phyloP scores from a whole-genome alignment of 2,797 vertebrate species.

The Buphagus erythrorhynchus region DNA sequence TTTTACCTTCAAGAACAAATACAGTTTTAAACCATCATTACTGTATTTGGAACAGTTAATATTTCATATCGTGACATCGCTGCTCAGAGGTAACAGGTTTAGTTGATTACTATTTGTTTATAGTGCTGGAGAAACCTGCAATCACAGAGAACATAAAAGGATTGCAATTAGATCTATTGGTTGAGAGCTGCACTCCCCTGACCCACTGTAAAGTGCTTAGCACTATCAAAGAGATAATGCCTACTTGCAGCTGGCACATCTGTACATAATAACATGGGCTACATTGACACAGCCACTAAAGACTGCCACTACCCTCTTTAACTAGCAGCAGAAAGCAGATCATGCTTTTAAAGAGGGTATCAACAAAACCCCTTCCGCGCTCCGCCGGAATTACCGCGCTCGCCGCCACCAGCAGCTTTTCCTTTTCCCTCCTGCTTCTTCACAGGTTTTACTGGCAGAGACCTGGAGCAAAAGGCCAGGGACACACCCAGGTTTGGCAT shows the following conservation, averaged over 20 bases:
- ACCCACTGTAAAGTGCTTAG: slow-evolving; percentile 87
- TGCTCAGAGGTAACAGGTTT: slow-evolving; percentile 87
- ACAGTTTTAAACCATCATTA: slow-evolving; percentile 81
- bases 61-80: slow-evolving; percentile 83
- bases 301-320: slow-evolving; percentile 77
- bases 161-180: slow-evolving; percentile 92
- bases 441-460: slow-evolving; percentile 6
- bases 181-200: slow-evolving; percentile 86
- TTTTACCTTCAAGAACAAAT: slow-evolving; percentile 81
- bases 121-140: slow-evolving; percentile 91
- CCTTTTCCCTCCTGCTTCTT: neutral
- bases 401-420: neutral
- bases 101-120: slow-evolving; percentile 89
- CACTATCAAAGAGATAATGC: slow-evolving; percentile 86
- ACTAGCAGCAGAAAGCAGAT: slow-evolving; percentile 80
- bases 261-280: slow-evolving; percentile 81
- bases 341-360: slow-evolving; percentile 76
- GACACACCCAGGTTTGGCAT: neutral
- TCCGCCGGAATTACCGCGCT: slow-evolving; percentile 45
- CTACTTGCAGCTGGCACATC: slow-evolving; percentile 82
- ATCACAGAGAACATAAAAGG: slow-evolving; percentile 89
- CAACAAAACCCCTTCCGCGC: slow-evolving; percentile 62
- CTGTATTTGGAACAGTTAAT: slow-evolving; percentile 83
- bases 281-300: slow-evolving; percentile 79
- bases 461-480: neutral